These are phyloP conservation scores for Ptilonorhynchus violaceus DNA, from an alignment of 2,113 vertebrate species.

Conservation along the genomic window DNA sequence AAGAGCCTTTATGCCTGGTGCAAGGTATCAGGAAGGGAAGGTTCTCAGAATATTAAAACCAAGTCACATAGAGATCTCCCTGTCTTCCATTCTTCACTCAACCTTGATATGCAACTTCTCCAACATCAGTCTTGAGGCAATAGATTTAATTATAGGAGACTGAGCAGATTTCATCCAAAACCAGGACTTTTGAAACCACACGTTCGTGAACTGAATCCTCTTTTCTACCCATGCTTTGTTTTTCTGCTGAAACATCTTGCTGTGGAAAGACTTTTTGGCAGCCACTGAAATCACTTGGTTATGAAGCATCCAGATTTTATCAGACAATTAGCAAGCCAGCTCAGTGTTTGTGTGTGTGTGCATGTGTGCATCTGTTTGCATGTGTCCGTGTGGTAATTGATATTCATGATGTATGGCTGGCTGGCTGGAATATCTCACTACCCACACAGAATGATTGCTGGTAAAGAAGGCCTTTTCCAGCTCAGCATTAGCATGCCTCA, in stretches of 20 bases:
- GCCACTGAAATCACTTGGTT: constrained; percentile 59
- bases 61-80: neutral
- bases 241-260: constrained; percentile 62
- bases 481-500: constrained; percentile 7
- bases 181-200: constrained; percentile 53
- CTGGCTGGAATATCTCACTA: constrained; percentile 72
- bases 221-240: constrained; percentile 54
- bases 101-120: neutral
- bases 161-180: constrained; percentile 36
- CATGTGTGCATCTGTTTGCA: constrained; percentile 46
- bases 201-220: constrained; percentile 41
- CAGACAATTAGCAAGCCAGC: constrained; percentile 63
- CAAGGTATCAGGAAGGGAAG: neutral
- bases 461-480: constrained; percentile 64
- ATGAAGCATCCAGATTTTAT: constrained; percentile 71
- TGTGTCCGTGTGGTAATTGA: constrained; percentile 58
- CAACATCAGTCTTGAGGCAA: neutral
- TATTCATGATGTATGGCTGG: constrained; percentile 65
- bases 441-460: constrained; percentile 61
- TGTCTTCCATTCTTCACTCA: neutral
- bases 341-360: constrained; percentile 62
- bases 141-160: constrained; percentile 1
- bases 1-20: neutral
- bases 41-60: neutral
- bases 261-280: constrained; percentile 66